Conservation (phyloP, 2,113 vertebrate species). For the Spea multiplicata region DNA sequence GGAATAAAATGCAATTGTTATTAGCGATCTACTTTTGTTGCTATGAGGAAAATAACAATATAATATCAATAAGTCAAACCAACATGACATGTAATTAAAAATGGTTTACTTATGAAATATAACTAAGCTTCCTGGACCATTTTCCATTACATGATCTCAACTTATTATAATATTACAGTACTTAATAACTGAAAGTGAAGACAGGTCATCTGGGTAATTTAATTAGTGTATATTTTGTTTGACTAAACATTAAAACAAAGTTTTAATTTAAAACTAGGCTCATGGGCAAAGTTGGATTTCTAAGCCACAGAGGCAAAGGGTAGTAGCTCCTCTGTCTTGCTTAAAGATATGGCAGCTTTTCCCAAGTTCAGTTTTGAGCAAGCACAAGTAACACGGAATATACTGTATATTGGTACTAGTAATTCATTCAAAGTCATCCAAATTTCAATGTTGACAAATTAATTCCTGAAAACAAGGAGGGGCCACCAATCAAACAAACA, state of each 20-base stretch:
- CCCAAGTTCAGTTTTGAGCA: no score
- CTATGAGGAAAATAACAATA: neutral
- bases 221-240: neutral
- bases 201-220: neutral
- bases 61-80: neutral
- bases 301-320: no score
- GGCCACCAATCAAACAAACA: no score
- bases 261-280: no score
- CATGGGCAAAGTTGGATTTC: no score
- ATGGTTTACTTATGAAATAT: constrained; percentile 15
- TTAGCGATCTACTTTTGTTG: neutral
- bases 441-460: no score
- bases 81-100: constrained; percentile 22
- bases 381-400: no score
- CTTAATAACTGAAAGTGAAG: neutral
- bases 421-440: no score
- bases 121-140: neutral
- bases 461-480: no score
- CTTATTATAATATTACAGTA: constrained; percentile 7
- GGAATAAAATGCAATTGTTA: neutral
- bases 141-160: constrained; percentile 1
- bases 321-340: no score
- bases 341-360: no score
- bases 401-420: no score
- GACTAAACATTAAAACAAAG: neutral